Percentiles rank a stretch among this genome's conserved stretches.
Conservation (phyloP, 2,888 invertebrate genomes). For the Willowsia nigromaculata region DNA sequence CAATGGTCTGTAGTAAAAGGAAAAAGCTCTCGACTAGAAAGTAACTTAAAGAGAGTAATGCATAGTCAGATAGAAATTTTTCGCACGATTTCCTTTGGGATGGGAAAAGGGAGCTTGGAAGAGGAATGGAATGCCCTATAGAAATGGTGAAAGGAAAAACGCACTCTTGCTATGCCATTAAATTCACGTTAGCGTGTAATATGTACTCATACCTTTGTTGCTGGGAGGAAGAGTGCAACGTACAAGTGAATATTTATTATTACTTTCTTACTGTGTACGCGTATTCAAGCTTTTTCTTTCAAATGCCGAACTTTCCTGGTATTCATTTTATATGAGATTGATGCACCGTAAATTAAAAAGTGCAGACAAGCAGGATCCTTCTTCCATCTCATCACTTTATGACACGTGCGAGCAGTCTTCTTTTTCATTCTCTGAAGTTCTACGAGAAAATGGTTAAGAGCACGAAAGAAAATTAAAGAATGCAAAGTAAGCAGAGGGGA, state of each 20-base stretch:
- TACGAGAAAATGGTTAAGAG: constrained; percentile 45
- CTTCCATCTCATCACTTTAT: constrained; percentile 48
- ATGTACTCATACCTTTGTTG: not conserved
- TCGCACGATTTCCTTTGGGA: constrained; percentile 75
- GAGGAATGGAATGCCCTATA: constrained; percentile 69
- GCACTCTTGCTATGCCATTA: constrained; percentile 27
- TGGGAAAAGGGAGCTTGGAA: constrained; percentile 73
- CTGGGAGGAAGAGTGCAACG: no score
- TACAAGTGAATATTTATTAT: no score
- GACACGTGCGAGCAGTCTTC: constrained; percentile 62
- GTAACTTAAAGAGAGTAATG: constrained; percentile 34
- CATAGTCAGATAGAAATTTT: constrained; percentile 75
- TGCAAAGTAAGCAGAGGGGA: constrained; percentile 68
- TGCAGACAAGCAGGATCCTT: not conserved
- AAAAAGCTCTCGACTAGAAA: not conserved
- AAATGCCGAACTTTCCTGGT: no score
- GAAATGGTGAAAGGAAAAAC: constrained; percentile 54
- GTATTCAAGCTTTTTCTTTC: no score
- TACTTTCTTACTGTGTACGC: no score
- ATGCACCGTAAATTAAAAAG: constrained; percentile 29
- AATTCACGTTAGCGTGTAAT: not conserved
- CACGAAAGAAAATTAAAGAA: constrained; percentile 62
- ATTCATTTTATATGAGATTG: not conserved
- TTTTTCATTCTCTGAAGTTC: not conserved
- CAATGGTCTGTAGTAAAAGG: no score